Percentiles rank a stretch among this genome's conserved stretches.
These are phyloP conservation scores for Galeruca laticollis DNA, from an alignment of 2,888 invertebrate species.

Conservation along the genomic window DNA sequence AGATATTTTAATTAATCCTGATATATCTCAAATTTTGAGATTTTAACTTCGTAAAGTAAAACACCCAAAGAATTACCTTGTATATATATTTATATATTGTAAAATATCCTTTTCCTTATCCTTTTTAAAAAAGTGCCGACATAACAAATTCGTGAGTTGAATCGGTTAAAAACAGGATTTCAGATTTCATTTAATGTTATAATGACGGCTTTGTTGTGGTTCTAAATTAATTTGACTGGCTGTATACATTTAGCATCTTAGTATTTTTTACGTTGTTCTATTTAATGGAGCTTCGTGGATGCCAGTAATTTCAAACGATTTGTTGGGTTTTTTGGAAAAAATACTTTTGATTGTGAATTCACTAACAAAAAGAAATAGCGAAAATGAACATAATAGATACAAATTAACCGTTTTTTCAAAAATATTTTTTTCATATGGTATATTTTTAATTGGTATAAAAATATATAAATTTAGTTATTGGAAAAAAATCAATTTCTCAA, in stretches of 20 bases:
- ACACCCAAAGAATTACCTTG: too few relatives aligned
- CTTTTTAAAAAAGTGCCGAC: constrained; percentile 28
- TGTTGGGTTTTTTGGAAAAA: not conserved
- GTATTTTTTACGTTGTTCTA: constrained; percentile 7
- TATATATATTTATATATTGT: too few relatives aligned
- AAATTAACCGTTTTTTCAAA: too few relatives aligned
- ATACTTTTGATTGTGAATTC: not conserved
- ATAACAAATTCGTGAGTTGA: constrained; percentile 25
- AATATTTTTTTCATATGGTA: too few relatives aligned
- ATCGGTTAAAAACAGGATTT: constrained; percentile 8
- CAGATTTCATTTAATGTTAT: constrained; percentile 17
- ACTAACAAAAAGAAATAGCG: not conserved
- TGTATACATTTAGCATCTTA: constrained; percentile 31
- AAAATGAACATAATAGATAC: too few relatives aligned
- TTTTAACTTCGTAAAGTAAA: too few relatives aligned
- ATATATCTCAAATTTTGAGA: too few relatives aligned
- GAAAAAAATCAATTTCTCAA: not conserved
- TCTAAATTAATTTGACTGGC: constrained; percentile 32
- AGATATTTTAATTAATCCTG: too few relatives aligned
- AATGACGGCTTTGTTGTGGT: constrained; percentile 4
- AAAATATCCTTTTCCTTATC: not conserved
- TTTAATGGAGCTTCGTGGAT: constrained; percentile 10
- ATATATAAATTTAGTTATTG: not conserved
- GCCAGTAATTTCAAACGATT: not conserved
- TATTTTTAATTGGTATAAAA: too few relatives aligned